phyloP scores from a whole-genome alignment of 2,888 invertebrate species.

The Julus scandinavius region DNA sequence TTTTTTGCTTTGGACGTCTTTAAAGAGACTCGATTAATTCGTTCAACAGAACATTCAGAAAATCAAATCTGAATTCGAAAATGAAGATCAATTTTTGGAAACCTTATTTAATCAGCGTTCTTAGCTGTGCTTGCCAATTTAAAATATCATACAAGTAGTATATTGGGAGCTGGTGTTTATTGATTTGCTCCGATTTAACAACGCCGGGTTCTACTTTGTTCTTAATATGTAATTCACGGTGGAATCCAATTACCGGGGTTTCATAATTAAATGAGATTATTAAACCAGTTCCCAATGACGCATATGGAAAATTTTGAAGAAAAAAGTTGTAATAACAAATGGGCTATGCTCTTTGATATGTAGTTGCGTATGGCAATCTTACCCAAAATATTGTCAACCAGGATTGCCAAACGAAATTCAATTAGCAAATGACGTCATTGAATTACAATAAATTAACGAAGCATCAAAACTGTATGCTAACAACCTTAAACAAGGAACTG shows the following conservation, averaged over 20 bases:
- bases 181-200: neutral
- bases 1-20: too few species aligned
- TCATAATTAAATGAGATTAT: too few species aligned
- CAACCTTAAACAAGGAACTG: neutral
- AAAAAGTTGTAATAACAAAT: neutral
- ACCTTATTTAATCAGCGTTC: neutral
- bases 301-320: neutral
- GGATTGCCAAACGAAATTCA: neutral
- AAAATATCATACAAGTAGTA: neutral
- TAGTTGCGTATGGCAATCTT: neutral
- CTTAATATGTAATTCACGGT: neutral
- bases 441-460: neutral
- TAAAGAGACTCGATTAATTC: too few species aligned
- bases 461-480: neutral
- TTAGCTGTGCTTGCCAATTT: neutral
- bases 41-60: too few species aligned
- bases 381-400: neutral
- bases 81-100: neutral
- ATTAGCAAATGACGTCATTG: constrained; percentile 33
- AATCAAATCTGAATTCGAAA: too few species aligned
- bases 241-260: neutral
- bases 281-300: neutral
- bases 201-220: neutral
- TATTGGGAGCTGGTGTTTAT: neutral
- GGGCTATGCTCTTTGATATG: neutral